Percentiles rank a stretch among this genome's conserved stretches.
These are phyloP conservation scores for Perca flavescens DNA, from an alignment of 2,113 vertebrate genomes.

Conservation along the genomic window DNA sequence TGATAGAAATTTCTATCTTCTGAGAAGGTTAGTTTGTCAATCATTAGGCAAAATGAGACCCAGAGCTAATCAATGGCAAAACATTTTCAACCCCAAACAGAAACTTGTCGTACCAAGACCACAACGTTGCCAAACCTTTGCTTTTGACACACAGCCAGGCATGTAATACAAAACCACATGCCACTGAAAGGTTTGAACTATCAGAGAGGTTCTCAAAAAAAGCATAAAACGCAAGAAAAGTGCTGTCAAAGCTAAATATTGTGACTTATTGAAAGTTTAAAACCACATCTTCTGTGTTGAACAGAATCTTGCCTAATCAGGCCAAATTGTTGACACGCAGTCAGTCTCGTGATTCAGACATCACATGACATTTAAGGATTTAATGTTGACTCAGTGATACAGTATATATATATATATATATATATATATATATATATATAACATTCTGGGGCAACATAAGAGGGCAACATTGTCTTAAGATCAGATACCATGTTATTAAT, in stretches of 20 bases:
- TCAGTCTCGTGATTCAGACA: slow-evolving; percentile 36
- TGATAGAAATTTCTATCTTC: background rate
- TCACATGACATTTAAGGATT: slow-evolving; percentile 35
- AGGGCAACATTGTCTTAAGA: background rate
- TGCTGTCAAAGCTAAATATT: background rate
- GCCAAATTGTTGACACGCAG: slow-evolving; percentile 4
- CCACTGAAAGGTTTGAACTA: background rate
- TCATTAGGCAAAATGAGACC: background rate
- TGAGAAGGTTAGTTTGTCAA: background rate
- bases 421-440: too few species aligned
- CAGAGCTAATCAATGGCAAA: background rate
- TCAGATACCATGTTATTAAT: background rate
- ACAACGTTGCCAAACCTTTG: background rate
- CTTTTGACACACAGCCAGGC: background rate
- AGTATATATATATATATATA: too few species aligned
- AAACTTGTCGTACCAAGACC: background rate
- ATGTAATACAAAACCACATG: slow-evolving; percentile 15
- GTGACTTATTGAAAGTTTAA: background rate
- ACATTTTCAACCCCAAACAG: background rate
- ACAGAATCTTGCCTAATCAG: background rate
- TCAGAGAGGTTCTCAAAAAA: background rate
- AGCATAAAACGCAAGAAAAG: background rate
- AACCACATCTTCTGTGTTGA: background rate
- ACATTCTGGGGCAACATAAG: background rate
- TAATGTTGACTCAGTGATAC: background rate